Conservation (phyloP, 2,888 invertebrate genomes). For the Phymatocera aterrima region DNA sequence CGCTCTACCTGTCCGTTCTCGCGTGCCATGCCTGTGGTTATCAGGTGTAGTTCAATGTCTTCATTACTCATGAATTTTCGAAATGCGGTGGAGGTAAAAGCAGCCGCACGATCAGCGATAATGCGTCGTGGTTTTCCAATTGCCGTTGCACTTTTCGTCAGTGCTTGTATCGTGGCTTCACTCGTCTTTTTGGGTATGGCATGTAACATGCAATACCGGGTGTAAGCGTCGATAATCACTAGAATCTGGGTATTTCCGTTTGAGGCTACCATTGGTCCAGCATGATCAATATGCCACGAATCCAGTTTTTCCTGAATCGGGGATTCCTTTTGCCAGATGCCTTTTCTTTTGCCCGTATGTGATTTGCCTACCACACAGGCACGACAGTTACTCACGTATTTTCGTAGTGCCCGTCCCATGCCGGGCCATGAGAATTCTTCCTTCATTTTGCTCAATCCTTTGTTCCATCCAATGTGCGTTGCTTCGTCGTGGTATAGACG, state of each 20-base stretch:
- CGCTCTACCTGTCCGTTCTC: constrained; percentile 53
- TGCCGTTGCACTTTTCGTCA: constrained; percentile 50
- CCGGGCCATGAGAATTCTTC: constrained; percentile 14
- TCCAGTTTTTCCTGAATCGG: constrained; percentile 52
- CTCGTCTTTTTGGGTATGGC: constrained; percentile 52
- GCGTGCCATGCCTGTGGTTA: constrained; percentile 53
- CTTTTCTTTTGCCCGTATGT: constrained; percentile 53
- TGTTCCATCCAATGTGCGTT: constrained; percentile 47
- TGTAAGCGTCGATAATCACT: constrained; percentile 55
- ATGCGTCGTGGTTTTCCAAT: constrained; percentile 49
- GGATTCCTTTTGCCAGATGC: constrained; percentile 52
- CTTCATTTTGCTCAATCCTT: neutral
- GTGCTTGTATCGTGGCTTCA: constrained; percentile 49
- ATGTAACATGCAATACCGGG: constrained; percentile 51
- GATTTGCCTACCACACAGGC: constrained; percentile 51
- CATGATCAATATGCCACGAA: constrained; percentile 56
- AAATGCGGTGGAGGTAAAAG: constrained; percentile 50
- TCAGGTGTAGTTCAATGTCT: constrained; percentile 48
- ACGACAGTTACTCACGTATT: constrained; percentile 16
- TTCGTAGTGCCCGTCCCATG: neutral
- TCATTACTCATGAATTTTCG: constrained; percentile 44
- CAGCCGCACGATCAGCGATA: constrained; percentile 49
- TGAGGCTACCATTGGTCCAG: constrained; percentile 53
- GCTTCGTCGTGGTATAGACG: constrained; percentile 48
- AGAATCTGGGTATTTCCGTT: constrained; percentile 51